Evolutionary conservation across 2,113 vertebrate species (phyloP).

Genomic region (Neogobius melanostomus): DNA sequence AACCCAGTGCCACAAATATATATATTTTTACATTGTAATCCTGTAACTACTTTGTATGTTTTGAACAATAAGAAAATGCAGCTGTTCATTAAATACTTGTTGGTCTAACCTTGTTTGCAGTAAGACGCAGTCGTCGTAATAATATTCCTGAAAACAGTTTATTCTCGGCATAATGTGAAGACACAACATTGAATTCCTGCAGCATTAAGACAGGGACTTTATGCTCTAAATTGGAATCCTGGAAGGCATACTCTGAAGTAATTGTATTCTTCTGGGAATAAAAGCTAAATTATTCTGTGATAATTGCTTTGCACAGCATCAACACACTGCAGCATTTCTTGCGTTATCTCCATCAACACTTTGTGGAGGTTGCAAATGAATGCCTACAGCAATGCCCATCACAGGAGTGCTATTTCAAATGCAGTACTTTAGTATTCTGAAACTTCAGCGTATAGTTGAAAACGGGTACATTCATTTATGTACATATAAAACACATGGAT

Average conservation of each 20-base stretch:
- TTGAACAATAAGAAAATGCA: too few relatives aligned
- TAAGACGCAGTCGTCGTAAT: too few relatives aligned
- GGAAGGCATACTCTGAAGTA: conserved; percentile 43
- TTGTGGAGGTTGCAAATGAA: background rate
- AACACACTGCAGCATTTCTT: conserved; percentile 4
- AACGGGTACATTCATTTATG: background rate
- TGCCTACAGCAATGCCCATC: conserved; percentile 21
- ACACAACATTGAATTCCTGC: too few relatives aligned
- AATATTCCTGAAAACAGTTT: too few relatives aligned
- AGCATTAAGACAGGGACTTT: background rate
- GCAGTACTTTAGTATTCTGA: conserved; percentile 2
- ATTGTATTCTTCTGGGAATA: conserved; percentile 55
- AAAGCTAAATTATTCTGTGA: conserved; percentile 51
- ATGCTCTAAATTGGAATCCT: conserved; percentile 32
- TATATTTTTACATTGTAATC: too few relatives aligned
- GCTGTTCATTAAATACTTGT: too few relatives aligned
- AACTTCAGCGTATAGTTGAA: background rate
- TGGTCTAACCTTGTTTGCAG: too few relatives aligned
- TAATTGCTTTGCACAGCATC: conserved; percentile 49
- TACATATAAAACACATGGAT: conserved; percentile 27
- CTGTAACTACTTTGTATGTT: too few relatives aligned
- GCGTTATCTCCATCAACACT: conserved; percentile 26
- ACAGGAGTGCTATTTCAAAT: conserved; percentile 11
- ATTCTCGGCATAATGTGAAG: too few relatives aligned
- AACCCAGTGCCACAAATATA: too few relatives aligned